Percentiles rank a stretch among this genome's conserved stretches.
phyloP scores from a whole-genome alignment of 2,113 vertebrate genomes.

The Ictalurus furcatus region DNA sequence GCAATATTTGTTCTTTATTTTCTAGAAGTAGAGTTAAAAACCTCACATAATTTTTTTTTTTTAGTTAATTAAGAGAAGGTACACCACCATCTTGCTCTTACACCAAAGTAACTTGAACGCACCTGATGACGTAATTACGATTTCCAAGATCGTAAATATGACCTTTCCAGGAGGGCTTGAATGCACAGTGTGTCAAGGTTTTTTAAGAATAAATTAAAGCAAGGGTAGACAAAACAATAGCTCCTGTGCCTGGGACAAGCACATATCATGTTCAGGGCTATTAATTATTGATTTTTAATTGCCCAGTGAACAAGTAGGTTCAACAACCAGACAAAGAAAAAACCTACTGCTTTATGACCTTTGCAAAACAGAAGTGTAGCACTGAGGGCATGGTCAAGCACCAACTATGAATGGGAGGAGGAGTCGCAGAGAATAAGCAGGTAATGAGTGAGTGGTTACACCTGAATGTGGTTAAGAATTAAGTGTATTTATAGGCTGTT shows the following conservation, averaged over 20 bases:
- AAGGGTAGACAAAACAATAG: neutral
- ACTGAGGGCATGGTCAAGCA: neutral
- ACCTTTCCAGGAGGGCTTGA: too few species aligned
- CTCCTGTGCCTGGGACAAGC: neutral
- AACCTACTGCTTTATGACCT: neutral
- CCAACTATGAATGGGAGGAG: neutral
- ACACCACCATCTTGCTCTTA: too few species aligned
- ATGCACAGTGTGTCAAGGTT: neutral
- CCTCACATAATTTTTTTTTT: too few species aligned
- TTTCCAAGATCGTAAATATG: too few species aligned
- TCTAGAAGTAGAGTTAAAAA: too few species aligned
- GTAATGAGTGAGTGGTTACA: neutral
- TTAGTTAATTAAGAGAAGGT: too few species aligned
- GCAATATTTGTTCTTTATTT: too few species aligned
- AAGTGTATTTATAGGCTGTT: neutral
- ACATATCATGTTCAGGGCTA: neutral
- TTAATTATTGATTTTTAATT: neutral
- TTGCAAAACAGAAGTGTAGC: neutral
- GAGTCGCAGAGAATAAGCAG: neutral
- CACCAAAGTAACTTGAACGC: too few species aligned
- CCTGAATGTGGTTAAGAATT: neutral
- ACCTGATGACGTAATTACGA: too few species aligned
- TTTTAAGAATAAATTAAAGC: neutral
- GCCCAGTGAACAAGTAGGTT: neutral
- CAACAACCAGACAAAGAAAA: neutral